Percentiles rank a stretch among this genome's conserved stretches.
These are phyloP conservation scores for Pitta sordida DNA, from an alignment of 2,113 vertebrate genomes.

Conservation along the genomic window DNA sequence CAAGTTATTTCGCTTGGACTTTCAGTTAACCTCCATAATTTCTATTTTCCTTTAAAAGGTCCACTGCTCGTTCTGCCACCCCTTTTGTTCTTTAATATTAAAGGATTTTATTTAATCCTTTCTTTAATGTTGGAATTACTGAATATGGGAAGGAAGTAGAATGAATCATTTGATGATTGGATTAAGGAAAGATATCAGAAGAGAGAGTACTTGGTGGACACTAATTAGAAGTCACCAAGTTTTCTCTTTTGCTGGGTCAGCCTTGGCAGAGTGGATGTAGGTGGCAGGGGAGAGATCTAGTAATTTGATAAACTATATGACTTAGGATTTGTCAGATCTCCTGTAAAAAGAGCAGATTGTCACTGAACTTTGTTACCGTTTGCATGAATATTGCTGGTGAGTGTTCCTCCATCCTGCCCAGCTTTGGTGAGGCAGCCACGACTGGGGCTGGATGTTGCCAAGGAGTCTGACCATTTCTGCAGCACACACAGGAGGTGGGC, in stretches of 20 bases:
- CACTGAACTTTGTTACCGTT: background rate
- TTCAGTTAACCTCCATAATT: background rate
- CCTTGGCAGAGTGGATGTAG: background rate
- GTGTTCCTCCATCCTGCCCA: background rate
- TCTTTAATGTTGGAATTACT: background rate
- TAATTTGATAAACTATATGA: background rate
- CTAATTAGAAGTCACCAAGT: background rate
- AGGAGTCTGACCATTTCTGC: background rate
- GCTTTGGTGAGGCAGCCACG: background rate
- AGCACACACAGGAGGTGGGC: background rate
- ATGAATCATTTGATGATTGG: background rate
- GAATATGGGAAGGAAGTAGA: background rate
- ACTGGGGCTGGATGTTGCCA: accelerated
- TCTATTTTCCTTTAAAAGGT: background rate
- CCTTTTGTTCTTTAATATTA: background rate
- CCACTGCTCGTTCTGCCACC: background rate
- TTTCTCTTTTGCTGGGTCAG: background rate
- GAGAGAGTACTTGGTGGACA: background rate
- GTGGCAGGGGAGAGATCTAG: background rate
- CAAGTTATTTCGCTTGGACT: background rate
- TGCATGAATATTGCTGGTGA: background rate
- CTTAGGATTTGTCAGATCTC: background rate
- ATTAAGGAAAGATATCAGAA: background rate
- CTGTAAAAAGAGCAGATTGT: background rate
- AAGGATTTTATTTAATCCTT: background rate